phyloP scores from a whole-genome alignment of 2,888 invertebrate genomes.

The Corbicula japonica region DNA sequence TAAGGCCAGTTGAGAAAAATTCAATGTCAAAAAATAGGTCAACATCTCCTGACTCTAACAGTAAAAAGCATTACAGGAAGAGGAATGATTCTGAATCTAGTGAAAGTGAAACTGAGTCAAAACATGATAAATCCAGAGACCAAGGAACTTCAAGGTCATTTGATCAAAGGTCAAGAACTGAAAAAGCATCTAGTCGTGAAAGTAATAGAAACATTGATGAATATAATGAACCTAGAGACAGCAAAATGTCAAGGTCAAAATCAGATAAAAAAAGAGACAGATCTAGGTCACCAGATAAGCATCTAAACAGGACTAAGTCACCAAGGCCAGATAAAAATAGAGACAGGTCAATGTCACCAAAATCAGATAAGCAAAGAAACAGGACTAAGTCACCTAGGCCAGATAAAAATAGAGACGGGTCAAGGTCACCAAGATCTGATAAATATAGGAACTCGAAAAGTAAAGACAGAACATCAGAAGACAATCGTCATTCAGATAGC shows the following conservation, averaged over 20 bases:
- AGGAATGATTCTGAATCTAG: conserved; percentile 24
- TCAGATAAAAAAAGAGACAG: conserved; percentile 23
- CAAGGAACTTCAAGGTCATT: too few relatives aligned
- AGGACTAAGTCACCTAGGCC: conserved; percentile 57
- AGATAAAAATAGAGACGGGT: conserved; percentile 24
- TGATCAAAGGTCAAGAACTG: too few relatives aligned
- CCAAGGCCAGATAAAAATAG: conserved; percentile 37
- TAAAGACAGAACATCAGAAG: too few relatives aligned
- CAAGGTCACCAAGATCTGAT: conserved; percentile 2
- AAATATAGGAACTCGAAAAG: background rate
- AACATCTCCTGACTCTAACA: too few relatives aligned
- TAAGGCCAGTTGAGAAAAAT: too few relatives aligned
- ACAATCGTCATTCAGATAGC: too few relatives aligned
- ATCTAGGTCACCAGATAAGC: conserved; percentile 53
- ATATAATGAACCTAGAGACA: conserved; percentile 3
- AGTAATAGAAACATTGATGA: too few relatives aligned
- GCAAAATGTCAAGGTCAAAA: conserved; percentile 35
- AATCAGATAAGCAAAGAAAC: conserved; percentile 28
- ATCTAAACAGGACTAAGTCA: conserved; percentile 19
- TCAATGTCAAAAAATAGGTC: too few relatives aligned
- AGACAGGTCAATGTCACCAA: conserved; percentile 45
- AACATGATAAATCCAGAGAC: too few relatives aligned
- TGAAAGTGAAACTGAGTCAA: too few relatives aligned
- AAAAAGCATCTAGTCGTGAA: too few relatives aligned
- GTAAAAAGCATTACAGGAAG: conserved; percentile 22